phyloP scores from a whole-genome alignment of 2,797 vertebrate species.

The Intellagama lesueurii region DNA sequence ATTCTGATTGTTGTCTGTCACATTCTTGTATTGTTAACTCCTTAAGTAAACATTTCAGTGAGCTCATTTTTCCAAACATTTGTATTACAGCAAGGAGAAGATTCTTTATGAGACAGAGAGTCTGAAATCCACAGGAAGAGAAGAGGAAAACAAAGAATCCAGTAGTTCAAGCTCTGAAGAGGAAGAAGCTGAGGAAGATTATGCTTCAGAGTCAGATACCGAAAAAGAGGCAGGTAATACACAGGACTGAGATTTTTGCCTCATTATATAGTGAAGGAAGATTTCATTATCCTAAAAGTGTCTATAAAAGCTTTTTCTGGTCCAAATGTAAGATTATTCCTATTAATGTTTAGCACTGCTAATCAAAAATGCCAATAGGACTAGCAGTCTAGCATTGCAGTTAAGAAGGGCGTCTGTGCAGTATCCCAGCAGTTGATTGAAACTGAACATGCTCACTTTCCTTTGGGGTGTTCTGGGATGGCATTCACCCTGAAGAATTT shows the following conservation, averaged over 20 bases:
- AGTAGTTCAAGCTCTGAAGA: conserved; percentile 83
- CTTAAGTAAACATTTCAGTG: conserved; percentile 1
- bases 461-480: background rate
- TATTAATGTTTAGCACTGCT: background rate
- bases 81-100: conserved; percentile 79
- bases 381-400: background rate
- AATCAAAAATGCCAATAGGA: background rate
- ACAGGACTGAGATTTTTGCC: conserved; percentile 8
- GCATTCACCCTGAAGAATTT: background rate
- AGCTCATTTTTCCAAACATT: conserved; percentile 5
- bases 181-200: conserved; percentile 80
- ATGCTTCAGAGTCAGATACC: conserved; percentile 80
- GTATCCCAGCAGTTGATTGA: background rate
- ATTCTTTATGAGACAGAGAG: conserved; percentile 79
- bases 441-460: background rate
- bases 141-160: conserved; percentile 78
- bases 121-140: conserved; percentile 71
- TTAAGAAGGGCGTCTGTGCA: background rate
- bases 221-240: conserved; percentile 80
- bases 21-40: background rate
- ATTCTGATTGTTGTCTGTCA: background rate
- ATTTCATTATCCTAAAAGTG: background rate
- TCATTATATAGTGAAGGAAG: background rate
- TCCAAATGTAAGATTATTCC: background rate
- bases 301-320: background rate